phyloP scores from a whole-genome alignment of 2,888 invertebrate species.

The Yponomeuta malinellus region DNA sequence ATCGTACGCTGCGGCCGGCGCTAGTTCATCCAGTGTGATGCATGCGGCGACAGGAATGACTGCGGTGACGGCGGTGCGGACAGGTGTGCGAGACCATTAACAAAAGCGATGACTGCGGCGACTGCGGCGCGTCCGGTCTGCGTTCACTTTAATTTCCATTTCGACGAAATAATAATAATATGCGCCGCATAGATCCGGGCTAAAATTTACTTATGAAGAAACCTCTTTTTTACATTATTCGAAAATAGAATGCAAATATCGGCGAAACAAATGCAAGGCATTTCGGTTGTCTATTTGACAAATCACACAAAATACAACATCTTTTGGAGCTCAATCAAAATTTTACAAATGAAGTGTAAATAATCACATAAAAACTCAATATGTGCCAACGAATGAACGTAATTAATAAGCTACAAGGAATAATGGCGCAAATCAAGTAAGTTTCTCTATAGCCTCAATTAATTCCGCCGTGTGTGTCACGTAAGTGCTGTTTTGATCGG shows the following conservation, averaged over 20 bases:
- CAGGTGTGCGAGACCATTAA: too few species aligned
- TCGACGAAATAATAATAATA: too few species aligned
- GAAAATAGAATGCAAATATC: not conserved
- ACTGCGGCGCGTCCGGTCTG: too few species aligned
- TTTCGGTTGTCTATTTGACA: not conserved
- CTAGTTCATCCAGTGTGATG: too few species aligned
- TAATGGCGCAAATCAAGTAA: constrained; percentile 59
- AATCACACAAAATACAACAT: not conserved
- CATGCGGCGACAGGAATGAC: too few species aligned
- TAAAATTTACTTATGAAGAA: not conserved
- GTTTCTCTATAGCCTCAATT: constrained; percentile 20
- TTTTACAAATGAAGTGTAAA: constrained; percentile 8
- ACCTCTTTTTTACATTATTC: not conserved
- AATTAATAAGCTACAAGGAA: constrained; percentile 50
- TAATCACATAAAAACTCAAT: constrained; percentile 24
- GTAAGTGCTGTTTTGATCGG: not conserved
- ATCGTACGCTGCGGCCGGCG: too few species aligned
- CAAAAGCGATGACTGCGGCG: too few species aligned
- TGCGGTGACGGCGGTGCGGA: too few species aligned
- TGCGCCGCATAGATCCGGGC: too few species aligned
- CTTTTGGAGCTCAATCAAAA: constrained; percentile 14
- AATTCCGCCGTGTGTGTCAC: too few species aligned
- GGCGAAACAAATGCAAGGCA: not conserved
- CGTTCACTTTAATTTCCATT: too few species aligned
- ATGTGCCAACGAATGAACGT: constrained; percentile 64